Base-by-base conservation (phyloP, 2,888 invertebrate genomes). In the Exocentrus adspersus region DNA sequence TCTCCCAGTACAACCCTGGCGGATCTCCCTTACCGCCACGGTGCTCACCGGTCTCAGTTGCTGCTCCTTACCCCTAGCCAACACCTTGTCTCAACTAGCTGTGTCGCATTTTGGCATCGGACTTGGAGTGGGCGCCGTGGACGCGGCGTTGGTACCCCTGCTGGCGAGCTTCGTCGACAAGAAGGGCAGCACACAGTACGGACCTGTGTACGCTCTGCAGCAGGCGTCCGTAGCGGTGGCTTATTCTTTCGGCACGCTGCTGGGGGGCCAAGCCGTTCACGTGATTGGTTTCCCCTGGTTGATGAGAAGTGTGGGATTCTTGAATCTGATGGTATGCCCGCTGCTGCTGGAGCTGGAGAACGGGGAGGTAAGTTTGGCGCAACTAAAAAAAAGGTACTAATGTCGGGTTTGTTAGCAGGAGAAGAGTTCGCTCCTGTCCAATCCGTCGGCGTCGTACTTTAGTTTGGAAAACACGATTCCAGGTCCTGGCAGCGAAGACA, bases 191-290 rank as follows among this genome's bases (percentile, higher is more conserved):
- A 87, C 87, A n/a, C 87, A 88, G 70, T 93, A 93, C 78, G 92
- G 92, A 2, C 88, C 88, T 0, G 90, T 93, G n/a, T 94, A 94
- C 79, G 91, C 94, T 54, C 86, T 94, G 58, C 93, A 92, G 74
- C 94, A 94, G 83, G 89, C 90, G 12, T 89, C 93, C 2, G 92
- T 93, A 45, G 91, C 93, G 73, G 82, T 93, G 50, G 93, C 93
- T 17, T 94, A 94, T 79, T 90, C 89, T 24, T 81, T 93, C 48
- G 93, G 92, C 58, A 93, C 94, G 0, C 84, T 93, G 43, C 78
- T 91, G 50, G 92, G 92, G 16, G 91, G 93, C 1, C 88, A 90
- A 75, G 80, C 92, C 67, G 90, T 91, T 0, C 87, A 88, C 71
- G 79, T 84, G 9, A 83, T 92, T 43, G 92, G 93, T 32, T 92